Evolutionary conservation across 2,797 vertebrate genomes (phyloP).

Genomic region (Echeneis naucrates): DNA sequence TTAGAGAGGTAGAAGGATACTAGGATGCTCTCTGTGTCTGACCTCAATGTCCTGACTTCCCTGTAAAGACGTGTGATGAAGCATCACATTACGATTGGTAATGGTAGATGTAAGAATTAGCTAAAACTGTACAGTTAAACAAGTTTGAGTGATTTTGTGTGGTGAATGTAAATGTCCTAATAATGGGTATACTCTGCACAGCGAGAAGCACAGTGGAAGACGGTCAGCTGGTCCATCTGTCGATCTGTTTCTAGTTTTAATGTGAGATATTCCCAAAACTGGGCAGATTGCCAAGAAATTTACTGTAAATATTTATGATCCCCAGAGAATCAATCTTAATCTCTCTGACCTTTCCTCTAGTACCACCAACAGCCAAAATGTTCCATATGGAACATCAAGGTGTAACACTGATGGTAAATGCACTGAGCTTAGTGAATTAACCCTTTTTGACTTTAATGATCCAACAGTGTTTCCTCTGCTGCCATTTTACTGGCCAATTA

Average conservation of each 20-base stretch:
- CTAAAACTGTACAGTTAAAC: too few species aligned
- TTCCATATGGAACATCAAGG: not conserved
- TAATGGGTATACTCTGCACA: not conserved
- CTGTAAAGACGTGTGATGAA: not conserved
- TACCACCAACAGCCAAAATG: not conserved
- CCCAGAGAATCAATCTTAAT: not conserved
- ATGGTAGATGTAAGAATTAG: not conserved
- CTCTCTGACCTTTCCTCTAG: conserved; percentile 1
- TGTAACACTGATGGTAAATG: not conserved
- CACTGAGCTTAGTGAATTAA: not conserved
- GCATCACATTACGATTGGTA: not conserved
- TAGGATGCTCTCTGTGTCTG: not conserved
- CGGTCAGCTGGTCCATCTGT: not conserved
- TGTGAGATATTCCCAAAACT: not conserved
- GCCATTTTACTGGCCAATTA: too few species aligned
- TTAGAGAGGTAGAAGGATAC: conserved; percentile 5
- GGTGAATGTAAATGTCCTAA: not conserved
- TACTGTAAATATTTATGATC: not conserved
- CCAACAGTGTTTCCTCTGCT: not conserved
- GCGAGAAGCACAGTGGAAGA: not conserved
- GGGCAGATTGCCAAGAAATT: not conserved
- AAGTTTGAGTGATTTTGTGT: not conserved
- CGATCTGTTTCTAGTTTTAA: not conserved
- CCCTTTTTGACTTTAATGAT: not conserved
- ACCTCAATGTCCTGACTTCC: conserved; percentile 6